These are phyloP conservation scores for Sebastolobus alascanus DNA, from an alignment of 2,797 vertebrate genomes.

Conservation along the genomic window DNA sequence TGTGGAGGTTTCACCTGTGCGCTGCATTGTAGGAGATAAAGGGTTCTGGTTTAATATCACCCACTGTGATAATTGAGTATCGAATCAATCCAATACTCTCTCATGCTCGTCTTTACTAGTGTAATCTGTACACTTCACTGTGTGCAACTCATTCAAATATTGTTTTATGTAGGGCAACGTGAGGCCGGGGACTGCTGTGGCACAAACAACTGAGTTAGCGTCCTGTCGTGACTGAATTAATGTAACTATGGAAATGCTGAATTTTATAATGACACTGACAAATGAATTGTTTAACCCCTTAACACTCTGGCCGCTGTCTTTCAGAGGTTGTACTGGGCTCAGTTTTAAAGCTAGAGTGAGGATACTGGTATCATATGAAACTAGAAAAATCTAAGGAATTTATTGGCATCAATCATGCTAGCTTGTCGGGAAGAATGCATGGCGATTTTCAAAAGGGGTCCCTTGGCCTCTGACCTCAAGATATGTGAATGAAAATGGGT, in stretches of 20 bases:
- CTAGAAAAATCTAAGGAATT: too few species aligned
- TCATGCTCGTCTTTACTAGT: neutral
- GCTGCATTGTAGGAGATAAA: neutral
- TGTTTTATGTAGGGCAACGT: conserved; percentile 14
- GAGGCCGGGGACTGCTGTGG: conserved; percentile 21
- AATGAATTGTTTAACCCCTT: conserved; percentile 5
- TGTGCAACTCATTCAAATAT: conserved; percentile 30
- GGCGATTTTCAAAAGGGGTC: too few species aligned
- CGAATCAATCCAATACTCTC: neutral
- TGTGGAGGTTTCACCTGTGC: conserved; percentile 18
- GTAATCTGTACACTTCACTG: conserved; percentile 13
- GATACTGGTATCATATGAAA: too few species aligned
- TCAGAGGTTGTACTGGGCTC: too few species aligned
- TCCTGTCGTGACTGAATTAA: conserved; percentile 38
- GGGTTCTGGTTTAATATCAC: neutral
- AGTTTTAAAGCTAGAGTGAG: too few species aligned
- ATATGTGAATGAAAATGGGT: too few species aligned
- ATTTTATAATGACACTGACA: conserved; percentile 43
- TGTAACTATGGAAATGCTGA: conserved; percentile 39
- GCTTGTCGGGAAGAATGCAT: too few species aligned
- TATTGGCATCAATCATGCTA: too few species aligned
- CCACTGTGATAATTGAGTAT: neutral
- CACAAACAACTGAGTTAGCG: neutral
- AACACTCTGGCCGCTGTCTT: too few species aligned
- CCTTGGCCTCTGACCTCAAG: too few species aligned